Conservation (phyloP, 2,797 vertebrate genomes). For the Hapalemur alaotrensis region DNA sequence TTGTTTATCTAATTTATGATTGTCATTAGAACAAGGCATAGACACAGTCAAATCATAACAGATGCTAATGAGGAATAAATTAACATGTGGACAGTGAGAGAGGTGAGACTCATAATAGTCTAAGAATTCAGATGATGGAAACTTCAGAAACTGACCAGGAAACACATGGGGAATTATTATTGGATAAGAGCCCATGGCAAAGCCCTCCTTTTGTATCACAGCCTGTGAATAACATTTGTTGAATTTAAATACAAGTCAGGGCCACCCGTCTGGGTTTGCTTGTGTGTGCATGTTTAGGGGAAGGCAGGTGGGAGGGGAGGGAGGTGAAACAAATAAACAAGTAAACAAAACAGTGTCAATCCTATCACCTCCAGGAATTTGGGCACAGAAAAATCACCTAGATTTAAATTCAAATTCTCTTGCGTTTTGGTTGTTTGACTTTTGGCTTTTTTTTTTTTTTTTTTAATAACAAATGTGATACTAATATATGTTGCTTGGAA, state of each 20-base stretch:
- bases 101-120: neutral
- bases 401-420: neutral
- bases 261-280: neutral
- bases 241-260: neutral
- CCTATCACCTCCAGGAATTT: neutral
- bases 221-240: neutral
- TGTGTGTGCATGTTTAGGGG: neutral
- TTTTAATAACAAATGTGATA: neutral
- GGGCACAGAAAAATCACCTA: neutral
- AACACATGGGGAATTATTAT: neutral
- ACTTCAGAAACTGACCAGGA: neutral
- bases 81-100: neutral
- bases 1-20: neutral
- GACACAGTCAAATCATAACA: neutral
- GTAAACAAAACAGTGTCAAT: neutral
- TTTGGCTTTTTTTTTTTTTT: neutral
- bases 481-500: neutral
- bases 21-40: neutral
- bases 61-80: neutral
- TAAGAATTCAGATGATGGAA: neutral
- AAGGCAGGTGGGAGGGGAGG: rapidly evolving
- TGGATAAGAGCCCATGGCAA: neutral
- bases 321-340: neutral
- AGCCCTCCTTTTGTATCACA: neutral
- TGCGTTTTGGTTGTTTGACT: neutral